These are phyloP conservation scores for Spheniscus mendiculus DNA, from an alignment of 2,113 vertebrate species.

Conservation along the genomic window DNA sequence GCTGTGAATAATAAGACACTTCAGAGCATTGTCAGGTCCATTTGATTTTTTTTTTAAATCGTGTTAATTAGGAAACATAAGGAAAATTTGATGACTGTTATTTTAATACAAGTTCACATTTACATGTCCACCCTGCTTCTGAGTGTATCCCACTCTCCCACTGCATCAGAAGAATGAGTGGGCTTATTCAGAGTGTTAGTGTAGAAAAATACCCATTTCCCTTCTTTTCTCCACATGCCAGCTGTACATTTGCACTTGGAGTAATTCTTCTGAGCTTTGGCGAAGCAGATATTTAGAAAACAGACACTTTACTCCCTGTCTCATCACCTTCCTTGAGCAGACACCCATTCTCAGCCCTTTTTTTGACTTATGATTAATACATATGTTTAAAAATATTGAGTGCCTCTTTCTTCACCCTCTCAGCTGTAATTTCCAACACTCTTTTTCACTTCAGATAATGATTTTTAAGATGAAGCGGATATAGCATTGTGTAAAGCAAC, in stretches of 20 bases:
- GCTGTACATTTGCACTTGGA: not conserved
- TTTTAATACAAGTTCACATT: not conserved
- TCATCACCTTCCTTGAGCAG: not conserved
- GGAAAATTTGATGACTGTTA: not conserved
- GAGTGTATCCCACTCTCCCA: not conserved
- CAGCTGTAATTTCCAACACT: not conserved
- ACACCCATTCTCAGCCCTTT: not conserved
- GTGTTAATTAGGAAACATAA: constrained; percentile 30
- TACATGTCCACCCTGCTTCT: not conserved
- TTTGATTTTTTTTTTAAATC: not conserved
- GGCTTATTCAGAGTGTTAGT: not conserved
- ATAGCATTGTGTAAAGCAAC: not conserved
- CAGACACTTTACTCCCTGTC: not conserved
- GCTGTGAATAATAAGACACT: not conserved
- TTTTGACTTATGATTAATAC: not conserved
- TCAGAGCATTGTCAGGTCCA: not conserved
- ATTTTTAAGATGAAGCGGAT: not conserved
- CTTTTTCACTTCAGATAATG: not conserved
- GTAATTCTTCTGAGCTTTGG: not conserved
- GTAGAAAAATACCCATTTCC: constrained; percentile 10
- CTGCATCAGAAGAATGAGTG: not conserved
- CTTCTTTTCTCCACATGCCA: not conserved
- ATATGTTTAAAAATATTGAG: constrained; percentile 1
- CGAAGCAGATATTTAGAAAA: not conserved
- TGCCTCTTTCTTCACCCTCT: not conserved